Conservation (phyloP, 2,888 invertebrate genomes). For the Abscondita cerata region DNA sequence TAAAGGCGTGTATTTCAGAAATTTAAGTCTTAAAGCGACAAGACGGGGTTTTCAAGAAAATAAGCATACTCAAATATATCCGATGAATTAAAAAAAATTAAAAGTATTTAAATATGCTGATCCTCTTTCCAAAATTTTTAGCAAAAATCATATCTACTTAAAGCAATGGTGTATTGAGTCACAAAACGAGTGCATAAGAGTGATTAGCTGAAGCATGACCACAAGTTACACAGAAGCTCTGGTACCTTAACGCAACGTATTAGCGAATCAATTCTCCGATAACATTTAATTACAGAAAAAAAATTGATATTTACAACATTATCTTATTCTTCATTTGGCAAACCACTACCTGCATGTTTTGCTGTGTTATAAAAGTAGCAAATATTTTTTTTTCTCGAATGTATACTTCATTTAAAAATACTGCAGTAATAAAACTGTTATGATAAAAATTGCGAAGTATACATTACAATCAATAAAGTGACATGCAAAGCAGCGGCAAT, state of each 20-base stretch:
- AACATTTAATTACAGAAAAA: background rate
- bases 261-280: slow-evolving; percentile 17
- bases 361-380: slow-evolving; percentile 25
- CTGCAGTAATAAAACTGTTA: background rate
- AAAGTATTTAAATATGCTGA: slow-evolving; percentile 22
- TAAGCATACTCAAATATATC: slow-evolving; percentile 22
- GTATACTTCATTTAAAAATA: slow-evolving; percentile 22
- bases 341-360: slow-evolving; percentile 41
- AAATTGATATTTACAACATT: background rate
- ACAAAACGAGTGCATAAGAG: slow-evolving; percentile 38
- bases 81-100: background rate
- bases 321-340: slow-evolving; percentile 14
- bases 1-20: slow-evolving; percentile 6
- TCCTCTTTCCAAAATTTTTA: slow-evolving; percentile 21
- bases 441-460: slow-evolving; percentile 21
- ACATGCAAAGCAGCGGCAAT: slow-evolving; percentile 68
- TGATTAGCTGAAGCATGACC: slow-evolving; percentile 51
- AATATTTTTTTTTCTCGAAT: slow-evolving; percentile 23
- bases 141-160: slow-evolving; percentile 30
- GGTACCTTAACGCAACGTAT: slow-evolving; percentile 49
- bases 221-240: slow-evolving; percentile 53
- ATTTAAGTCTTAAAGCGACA: slow-evolving; percentile 13
- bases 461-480: slow-evolving; percentile 50
- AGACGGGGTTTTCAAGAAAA: slow-evolving; percentile 3
- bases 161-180: slow-evolving; percentile 33